Evolutionary conservation across 23 tunicate species (phyloP).

Genomic region (Trididemnum clinides): DNA sequence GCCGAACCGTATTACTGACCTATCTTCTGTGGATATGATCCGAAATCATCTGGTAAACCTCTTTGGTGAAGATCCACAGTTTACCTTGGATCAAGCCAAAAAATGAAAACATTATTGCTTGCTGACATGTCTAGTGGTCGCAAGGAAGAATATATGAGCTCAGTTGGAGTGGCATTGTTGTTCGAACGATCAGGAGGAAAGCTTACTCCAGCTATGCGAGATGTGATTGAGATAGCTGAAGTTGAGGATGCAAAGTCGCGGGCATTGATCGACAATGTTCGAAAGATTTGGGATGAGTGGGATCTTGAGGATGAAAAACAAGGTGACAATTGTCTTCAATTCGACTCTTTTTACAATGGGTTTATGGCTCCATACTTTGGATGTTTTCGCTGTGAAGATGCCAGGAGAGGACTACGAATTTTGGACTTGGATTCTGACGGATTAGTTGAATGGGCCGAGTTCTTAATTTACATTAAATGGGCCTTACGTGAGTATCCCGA

Average conservation of each 20-base stretch:
- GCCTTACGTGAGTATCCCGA: neutral
- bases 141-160: slow-evolving; percentile 41
- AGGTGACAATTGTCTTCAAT: slow-evolving; percentile 2
- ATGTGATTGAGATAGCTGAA: slow-evolving; percentile 5
- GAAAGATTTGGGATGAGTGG: slow-evolving; percentile 42
- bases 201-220: slow-evolving; percentile 12
- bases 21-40: slow-evolving; percentile 20
- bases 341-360: slow-evolving; percentile 36
- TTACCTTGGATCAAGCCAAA: neutral
- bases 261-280: neutral
- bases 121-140: neutral
- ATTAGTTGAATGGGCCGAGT: slow-evolving; percentile 10
- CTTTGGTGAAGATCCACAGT: slow-evolving; percentile 13
- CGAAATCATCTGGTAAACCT: neutral
- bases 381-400: slow-evolving; percentile 20
- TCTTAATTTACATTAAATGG: slow-evolving; percentile 7
- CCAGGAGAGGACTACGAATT: slow-evolving; percentile 1
- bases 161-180: slow-evolving; percentile 21
- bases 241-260: neutral
- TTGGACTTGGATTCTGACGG: slow-evolving; percentile 27
- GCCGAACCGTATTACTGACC: slow-evolving; percentile 11
- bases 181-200: slow-evolving; percentile 41
- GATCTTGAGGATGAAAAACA: neutral
- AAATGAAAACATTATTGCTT: slow-evolving; percentile 24
- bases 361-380: slow-evolving; percentile 36